These are phyloP conservation scores for Myiozetetes cayanensis DNA, from an alignment of 2,113 vertebrate genomes.

Conservation along the genomic window DNA sequence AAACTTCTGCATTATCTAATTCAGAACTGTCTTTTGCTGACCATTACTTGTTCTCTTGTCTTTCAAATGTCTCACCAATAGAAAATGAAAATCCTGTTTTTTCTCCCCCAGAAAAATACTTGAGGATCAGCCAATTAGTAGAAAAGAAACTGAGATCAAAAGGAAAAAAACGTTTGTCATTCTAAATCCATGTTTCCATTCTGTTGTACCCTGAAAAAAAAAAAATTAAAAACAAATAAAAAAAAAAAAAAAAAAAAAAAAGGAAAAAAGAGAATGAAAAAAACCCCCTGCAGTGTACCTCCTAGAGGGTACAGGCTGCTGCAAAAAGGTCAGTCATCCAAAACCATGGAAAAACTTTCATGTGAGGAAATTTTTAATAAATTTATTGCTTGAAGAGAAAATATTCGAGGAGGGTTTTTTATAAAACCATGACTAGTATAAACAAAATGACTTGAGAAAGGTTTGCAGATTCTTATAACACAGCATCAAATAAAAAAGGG, in stretches of 20 bases:
- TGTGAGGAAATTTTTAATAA: neutral
- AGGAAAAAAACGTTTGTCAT: neutral
- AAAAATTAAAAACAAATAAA: too few relatives aligned
- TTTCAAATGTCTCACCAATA: neutral
- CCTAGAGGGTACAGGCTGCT: neutral
- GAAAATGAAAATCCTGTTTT: neutral
- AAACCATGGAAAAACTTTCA: neutral
- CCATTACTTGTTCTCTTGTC: neutral
- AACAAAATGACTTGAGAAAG: neutral
- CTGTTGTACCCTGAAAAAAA: accelerated
- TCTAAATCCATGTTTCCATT: neutral
- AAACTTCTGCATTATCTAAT: neutral
- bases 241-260: too few relatives aligned
- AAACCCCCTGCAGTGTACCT: neutral
- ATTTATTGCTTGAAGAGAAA: neutral
- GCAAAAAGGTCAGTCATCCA: neutral
- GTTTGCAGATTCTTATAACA: neutral
- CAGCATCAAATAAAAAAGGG: neutral
- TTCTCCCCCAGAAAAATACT: neutral
- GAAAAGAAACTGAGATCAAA: neutral
- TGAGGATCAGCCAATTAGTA: neutral
- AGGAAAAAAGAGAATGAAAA: accelerated
- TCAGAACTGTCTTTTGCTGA: neutral
- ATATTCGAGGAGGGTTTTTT: neutral
- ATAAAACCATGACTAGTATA: neutral